A percentile compares a stretch with the other conserved stretches of the same genome.
Evolutionary conservation across 2,888 invertebrate genomes (phyloP).

Genomic region (Mellilla xanthometata): DNA sequence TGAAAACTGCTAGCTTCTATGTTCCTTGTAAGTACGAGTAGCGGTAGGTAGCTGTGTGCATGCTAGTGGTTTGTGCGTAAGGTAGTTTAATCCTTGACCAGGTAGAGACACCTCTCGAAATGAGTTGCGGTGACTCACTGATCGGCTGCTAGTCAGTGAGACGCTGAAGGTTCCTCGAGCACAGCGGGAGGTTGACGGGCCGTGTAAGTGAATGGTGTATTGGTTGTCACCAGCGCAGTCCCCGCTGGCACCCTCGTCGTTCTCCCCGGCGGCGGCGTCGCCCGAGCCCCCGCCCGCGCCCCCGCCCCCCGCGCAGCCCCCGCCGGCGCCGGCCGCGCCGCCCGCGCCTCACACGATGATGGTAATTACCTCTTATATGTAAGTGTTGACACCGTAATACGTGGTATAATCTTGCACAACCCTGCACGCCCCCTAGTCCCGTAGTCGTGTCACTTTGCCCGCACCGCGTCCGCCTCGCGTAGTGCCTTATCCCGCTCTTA

Average conservation of each 20-base stretch:
- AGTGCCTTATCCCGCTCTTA: slow-evolving; percentile 41
- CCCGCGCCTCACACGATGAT: slow-evolving; percentile 80
- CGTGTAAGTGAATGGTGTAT: slow-evolving; percentile 4
- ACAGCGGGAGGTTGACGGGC: no score
- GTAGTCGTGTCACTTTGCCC: slow-evolving; percentile 28
- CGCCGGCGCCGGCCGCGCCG: slow-evolving; percentile 62
- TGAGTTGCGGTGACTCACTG: not conserved
- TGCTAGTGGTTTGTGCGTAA: slow-evolving; percentile 6
- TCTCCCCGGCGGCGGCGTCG: slow-evolving; percentile 80
- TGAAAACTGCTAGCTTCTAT: slow-evolving; percentile 2
- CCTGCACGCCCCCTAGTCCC: slow-evolving; percentile 65
- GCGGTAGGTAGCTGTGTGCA: slow-evolving; percentile 16
- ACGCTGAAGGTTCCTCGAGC: not conserved
- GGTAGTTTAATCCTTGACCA: no score
- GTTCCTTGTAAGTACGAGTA: slow-evolving; percentile 12
- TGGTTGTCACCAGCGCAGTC: slow-evolving; percentile 69
- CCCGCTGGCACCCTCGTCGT: slow-evolving; percentile 83
- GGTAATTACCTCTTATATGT: slow-evolving; percentile 83
- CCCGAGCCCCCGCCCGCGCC: slow-evolving; percentile 84
- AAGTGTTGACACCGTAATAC: slow-evolving; percentile 82
- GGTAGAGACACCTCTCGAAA: no score
- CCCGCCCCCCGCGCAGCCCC: slow-evolving; percentile 74
- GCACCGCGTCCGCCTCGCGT: slow-evolving; percentile 37
- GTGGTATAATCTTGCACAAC: slow-evolving; percentile 76
- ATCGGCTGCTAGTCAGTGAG: not conserved